Evolutionary conservation across 2,888 invertebrate genomes (phyloP), one percentile per base, ranked within the genome.

Genomic region (Synanthedon tipuliformis): DNA sequence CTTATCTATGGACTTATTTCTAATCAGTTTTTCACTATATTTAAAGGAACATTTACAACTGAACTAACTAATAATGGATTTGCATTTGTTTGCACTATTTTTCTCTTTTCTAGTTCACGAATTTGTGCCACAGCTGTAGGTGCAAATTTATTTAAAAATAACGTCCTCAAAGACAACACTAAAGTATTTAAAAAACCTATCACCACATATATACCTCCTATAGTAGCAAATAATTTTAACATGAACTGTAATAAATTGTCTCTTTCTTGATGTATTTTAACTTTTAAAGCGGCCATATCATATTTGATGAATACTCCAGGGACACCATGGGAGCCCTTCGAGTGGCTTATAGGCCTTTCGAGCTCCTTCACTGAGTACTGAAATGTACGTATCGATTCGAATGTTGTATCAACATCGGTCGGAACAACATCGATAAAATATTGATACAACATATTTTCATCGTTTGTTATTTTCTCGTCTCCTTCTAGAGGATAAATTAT

Each of bases 361-460:
- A 97, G 88, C 68, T 97, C 96, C 64, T 97, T 97, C 0, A 97
- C 97, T 11, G 98, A 94, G 76, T 97, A 99, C 75, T 99, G 98
- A 71, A 93, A 98, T 1, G 97, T 94, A 65, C 92, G 92, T 40
- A 93, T 89, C 2, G 90, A 88, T 45, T 90, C 91, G 65, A 95
- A 88, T 48, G 93, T 89, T 3, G 94, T 94, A 59, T 93, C 90
- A n/a, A 99, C 94, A 70, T 95, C 94, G 0, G 99, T 99, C 0
- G 98, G 97, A 0, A 99, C 98, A 13, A 99, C 94, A 86, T 98
- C 95, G 51, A 99, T 89, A 69, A 97, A 98, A 85, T 99, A 99
- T 71, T 98, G 96, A 74, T 91, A 96, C 50, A 95, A 75, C 81
- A 95, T 93, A 75, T 91, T 92, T 59, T 82, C 80, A 23, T 85